Base-by-base conservation (phyloP, 2,888 invertebrate genomes). In the Stictocephala bisonia region DNA sequence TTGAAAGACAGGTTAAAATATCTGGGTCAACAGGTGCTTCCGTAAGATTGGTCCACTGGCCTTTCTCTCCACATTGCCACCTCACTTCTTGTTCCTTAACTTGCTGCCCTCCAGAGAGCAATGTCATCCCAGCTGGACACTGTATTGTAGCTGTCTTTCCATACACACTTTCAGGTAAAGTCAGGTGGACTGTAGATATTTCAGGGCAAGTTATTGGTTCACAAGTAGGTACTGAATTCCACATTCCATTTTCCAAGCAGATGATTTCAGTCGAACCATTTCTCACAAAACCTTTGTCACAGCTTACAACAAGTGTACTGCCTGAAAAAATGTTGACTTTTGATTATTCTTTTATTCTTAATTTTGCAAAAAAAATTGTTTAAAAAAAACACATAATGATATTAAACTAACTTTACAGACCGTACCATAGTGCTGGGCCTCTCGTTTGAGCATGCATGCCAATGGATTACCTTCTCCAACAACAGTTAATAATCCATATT, bases 231-330 rank as follows among this genome's bases (percentile, higher is more conserved):
- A 27, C 15, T 3, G 41, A 24, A 18, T 18, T 44, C 64, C 64
- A 64, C 27, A 41, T 44, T 64, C 64, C 64, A 6, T 3, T 44
- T 2, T 13, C 22, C 3, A 44, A 26, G 11, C 64, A 64, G 2
- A 22, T 26, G 15, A 44, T 24, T 15, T 64, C 41, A 15, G 44
- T 15, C 11, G 64, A 18, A 13, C 2, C 44, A 15, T 44, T 44
- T 26, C 24, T 20, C n/a, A 26, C 64, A 64, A 64, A 64, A 6
- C 64, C 64, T 44, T 11, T 64, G 15, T 64, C 64, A 44, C 64
- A 64, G 7, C 9, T 44, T 13, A 44, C 44, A 2, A 15, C 2
- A 7, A 44, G 44, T 44, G 24, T 64, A 27, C 64, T 64, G 40
- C 64, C 64, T 64, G 26, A 1, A 44, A n/a, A n/a, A n/a, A n/a